Percentiles rank a stretch among this genome's conserved stretches.
Evolutionary conservation across 2,888 invertebrate species (phyloP).

Genomic region (Spodoptera exigua): DNA sequence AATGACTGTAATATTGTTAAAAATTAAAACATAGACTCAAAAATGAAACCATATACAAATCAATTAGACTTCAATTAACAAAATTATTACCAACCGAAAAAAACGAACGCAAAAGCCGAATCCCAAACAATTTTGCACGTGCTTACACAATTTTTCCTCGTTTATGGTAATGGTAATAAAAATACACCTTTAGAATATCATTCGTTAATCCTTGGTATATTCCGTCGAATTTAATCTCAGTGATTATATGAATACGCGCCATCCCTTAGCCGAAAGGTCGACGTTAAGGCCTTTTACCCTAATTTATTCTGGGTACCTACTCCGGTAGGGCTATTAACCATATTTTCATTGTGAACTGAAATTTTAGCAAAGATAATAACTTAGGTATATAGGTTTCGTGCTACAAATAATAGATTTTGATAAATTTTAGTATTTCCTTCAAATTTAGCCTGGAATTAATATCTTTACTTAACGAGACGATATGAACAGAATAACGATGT

Average conservation of each 20-base stretch:
- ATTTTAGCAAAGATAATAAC: slow-evolving; percentile 47
- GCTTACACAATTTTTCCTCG: slow-evolving; percentile 38
- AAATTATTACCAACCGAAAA: slow-evolving; percentile 22
- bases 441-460: background rate
- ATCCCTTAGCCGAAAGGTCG: slow-evolving; percentile 58
- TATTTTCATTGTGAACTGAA: slow-evolving; percentile 56
- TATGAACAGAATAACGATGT: too few relatives aligned
- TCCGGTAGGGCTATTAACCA: slow-evolving; percentile 47
- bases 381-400: slow-evolving; percentile 21
- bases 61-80: background rate
- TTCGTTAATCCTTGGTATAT: slow-evolving; percentile 65
- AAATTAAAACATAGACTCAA: background rate
- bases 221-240: slow-evolving; percentile 68
- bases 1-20: background rate
- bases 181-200: slow-evolving; percentile 55
- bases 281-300: slow-evolving; percentile 52
- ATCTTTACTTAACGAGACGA: too few relatives aligned
- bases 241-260: slow-evolving; percentile 65
- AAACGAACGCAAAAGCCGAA: slow-evolving; percentile 16
- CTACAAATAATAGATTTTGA: slow-evolving; percentile 44
- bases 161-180: slow-evolving; percentile 55
- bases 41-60: slow-evolving; percentile 6
- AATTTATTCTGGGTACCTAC: slow-evolving; percentile 62
- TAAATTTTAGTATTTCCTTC: slow-evolving; percentile 12
- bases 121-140: slow-evolving; percentile 27